A percentile compares a stretch with the other conserved stretches of the same genome.
Conservation (phyloP, 2,888 invertebrate species). For the Acronicta aceris region DNA sequence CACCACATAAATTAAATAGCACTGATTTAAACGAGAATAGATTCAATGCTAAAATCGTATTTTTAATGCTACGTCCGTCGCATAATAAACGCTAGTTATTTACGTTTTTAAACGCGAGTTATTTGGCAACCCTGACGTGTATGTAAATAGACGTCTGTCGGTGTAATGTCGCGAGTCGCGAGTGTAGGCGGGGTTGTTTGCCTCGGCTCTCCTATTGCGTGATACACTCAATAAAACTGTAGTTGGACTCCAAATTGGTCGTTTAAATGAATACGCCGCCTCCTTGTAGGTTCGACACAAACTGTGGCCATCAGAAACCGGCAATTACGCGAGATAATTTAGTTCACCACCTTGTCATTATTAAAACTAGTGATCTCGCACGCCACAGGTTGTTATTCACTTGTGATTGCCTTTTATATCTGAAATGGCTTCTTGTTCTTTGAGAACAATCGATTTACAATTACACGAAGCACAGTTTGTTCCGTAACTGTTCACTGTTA, state of each 20-base stretch:
- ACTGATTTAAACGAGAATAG: constrained; percentile 28
- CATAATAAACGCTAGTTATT: constrained; percentile 35
- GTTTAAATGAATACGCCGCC: constrained; percentile 68
- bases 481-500: constrained; percentile 5
- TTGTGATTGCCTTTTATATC: constrained; percentile 28
- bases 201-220: constrained; percentile 84
- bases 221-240: constrained; percentile 83
- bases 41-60: constrained; percentile 30
- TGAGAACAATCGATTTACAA: constrained; percentile 11
- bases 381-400: constrained; percentile 15
- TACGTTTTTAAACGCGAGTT: constrained; percentile 37
- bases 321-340: constrained; percentile 53
- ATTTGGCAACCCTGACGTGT: constrained; percentile 60
- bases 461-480: constrained; percentile 15
- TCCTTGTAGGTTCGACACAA: constrained; percentile 58
- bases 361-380: constrained; percentile 36
- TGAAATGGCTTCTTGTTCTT: constrained; percentile 19
- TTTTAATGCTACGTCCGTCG: constrained; percentile 33
- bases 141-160: constrained; percentile 70
- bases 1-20: constrained; percentile 21
- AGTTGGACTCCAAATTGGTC: constrained; percentile 77
- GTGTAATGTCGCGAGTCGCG: constrained; percentile 60
- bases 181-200: constrained; percentile 84
- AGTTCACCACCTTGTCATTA: constrained; percentile 47
- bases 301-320: constrained; percentile 47